These are phyloP conservation scores for Acanthiza pusilla DNA, from an alignment of 2,797 vertebrate genomes.

Conservation along the genomic window DNA sequence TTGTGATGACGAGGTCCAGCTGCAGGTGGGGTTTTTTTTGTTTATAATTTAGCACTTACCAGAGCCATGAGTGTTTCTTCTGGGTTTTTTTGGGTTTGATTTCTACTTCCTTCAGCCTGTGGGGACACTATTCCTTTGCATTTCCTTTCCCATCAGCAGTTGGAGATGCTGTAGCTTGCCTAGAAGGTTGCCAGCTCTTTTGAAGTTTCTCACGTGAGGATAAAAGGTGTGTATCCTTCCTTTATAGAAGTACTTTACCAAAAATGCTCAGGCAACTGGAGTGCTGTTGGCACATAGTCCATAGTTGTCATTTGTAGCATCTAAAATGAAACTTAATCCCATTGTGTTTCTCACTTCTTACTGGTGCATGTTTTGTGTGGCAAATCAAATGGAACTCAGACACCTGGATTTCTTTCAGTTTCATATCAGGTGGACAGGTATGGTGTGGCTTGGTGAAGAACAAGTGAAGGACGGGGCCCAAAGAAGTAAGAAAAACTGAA, in stretches of 20 bases:
- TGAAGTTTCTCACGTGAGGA: neutral
- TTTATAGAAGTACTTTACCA: neutral
- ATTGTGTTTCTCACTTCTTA: neutral
- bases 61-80: neutral
- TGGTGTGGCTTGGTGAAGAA: neutral
- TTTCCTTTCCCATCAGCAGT: neutral
- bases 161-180: neutral
- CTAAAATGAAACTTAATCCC: neutral
- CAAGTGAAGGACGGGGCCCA: neutral
- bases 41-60: conserved; percentile 42
- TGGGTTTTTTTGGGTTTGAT: neutral
- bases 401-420: neutral
- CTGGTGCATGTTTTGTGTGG: neutral
- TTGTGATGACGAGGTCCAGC: neutral
- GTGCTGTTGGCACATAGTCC: neutral
- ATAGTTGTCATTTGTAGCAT: neutral
- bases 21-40: neutral
- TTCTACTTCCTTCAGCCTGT: neutral
- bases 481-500: conserved; percentile 77
- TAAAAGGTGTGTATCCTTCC: neutral
- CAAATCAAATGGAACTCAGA: neutral
- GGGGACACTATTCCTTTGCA: neutral
- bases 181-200: neutral
- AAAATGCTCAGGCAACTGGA: neutral
- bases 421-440: neutral